Conservation (phyloP, 23 tunicate genomes). For the Trididemnum nubilum region DNA sequence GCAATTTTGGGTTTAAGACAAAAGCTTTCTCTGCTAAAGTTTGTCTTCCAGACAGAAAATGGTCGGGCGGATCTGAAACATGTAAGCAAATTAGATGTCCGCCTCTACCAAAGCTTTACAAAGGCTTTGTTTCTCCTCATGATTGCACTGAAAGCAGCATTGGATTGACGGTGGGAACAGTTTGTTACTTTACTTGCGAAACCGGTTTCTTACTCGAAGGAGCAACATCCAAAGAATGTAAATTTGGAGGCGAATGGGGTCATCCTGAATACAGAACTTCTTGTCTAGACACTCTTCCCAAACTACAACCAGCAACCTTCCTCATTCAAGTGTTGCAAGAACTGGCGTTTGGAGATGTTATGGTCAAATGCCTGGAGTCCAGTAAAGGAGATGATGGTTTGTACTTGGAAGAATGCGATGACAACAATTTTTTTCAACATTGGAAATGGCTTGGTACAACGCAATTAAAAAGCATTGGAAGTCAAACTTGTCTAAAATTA, state of each 20-base stretch:
- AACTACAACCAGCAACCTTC: neutral
- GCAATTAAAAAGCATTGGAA: neutral
- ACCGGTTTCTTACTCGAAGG: neutral
- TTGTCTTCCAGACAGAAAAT: neutral
- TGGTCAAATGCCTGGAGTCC: neutral
- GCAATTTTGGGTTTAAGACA: neutral
- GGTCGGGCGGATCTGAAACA: neutral
- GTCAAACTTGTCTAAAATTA: neutral
- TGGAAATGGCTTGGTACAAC: conserved; percentile 9
- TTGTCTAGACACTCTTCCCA: conserved; percentile 1
- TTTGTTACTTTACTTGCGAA: neutral
- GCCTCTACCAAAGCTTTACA: neutral
- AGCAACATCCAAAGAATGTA: conserved; percentile 1
- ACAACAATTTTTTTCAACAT: neutral
- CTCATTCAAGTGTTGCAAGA: neutral
- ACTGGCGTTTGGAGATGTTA: neutral
- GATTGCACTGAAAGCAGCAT: neutral
- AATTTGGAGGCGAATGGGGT: neutral
- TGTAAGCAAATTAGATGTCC: neutral
- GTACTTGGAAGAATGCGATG: neutral
- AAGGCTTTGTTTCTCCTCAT: neutral
- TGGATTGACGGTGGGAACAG: neutral
- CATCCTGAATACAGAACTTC: neutral
- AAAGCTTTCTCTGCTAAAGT: neutral
- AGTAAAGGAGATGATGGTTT: neutral